Evolutionary conservation across 2,113 vertebrate species (phyloP).

Genomic region (Archocentrus centrarchus): DNA sequence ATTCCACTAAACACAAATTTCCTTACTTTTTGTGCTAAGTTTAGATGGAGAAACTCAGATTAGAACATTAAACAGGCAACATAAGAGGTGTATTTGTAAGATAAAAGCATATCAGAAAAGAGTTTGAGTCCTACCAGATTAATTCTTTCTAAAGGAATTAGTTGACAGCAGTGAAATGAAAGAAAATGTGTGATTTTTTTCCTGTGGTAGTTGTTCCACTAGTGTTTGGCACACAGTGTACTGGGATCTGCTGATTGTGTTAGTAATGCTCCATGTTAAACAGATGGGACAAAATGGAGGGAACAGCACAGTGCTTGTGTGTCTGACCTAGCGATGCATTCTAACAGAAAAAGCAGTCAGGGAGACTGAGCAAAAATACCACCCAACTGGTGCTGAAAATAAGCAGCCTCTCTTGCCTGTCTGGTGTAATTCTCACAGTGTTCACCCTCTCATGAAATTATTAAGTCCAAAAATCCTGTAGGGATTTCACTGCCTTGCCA

Average conservation of each 20-base stretch:
- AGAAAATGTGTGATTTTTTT: constrained; percentile 4
- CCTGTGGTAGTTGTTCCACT: constrained; percentile 23
- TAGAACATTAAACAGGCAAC: neutral
- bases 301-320: constrained; percentile 5
- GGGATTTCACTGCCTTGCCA: constrained; percentile 34
- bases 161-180: constrained; percentile 8
- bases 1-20: too few relatives aligned
- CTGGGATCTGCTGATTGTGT: constrained; percentile 45
- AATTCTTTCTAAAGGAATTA: neutral
- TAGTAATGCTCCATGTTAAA: constrained; percentile 39
- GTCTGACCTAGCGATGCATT: constrained; percentile 32
- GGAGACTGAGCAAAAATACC: constrained; percentile 18
- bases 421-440: constrained; percentile 48
- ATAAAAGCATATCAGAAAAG: constrained; percentile 10
- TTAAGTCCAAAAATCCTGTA: constrained; percentile 44
- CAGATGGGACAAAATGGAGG: constrained; percentile 63
- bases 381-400: constrained; percentile 41
- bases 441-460: constrained; percentile 67
- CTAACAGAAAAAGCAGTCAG: constrained; percentile 23
- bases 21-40: too few relatives aligned
- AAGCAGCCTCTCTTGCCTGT: constrained; percentile 29
- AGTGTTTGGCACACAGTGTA: constrained; percentile 4
- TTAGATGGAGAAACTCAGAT: neutral
- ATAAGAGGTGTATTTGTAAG: constrained; percentile 1
- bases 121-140: neutral